These are phyloP conservation scores for Lutjanus erythropterus DNA, from an alignment of 2,113 vertebrate genomes.

Conservation along the genomic window DNA sequence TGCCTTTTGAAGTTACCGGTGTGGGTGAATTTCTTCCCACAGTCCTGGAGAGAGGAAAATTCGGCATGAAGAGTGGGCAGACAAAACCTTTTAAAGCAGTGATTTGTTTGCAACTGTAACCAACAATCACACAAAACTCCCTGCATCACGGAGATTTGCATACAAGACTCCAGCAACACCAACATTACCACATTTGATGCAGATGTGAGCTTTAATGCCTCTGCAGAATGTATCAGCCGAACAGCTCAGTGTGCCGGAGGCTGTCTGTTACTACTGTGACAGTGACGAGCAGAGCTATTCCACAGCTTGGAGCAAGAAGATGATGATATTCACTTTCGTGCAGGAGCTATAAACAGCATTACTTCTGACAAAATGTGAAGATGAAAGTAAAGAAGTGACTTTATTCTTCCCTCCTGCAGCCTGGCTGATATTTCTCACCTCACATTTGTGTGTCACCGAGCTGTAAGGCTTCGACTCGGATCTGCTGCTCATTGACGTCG, in stretches of 20 bases:
- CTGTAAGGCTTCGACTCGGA: constrained; percentile 94
- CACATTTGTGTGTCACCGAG: constrained; percentile 94
- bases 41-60: constrained; percentile 85
- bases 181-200: not conserved
- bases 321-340: not conserved
- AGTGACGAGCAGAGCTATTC: not conserved
- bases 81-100: not conserved
- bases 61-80: not conserved
- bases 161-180: not conserved
- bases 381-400: not conserved
- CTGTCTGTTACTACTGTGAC: not conserved
- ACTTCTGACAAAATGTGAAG: not conserved
- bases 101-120: not conserved
- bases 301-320: not conserved
- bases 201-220: not conserved
- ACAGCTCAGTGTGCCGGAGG: not conserved
- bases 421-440: constrained; percentile 84
- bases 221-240: not conserved
- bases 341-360: not conserved
- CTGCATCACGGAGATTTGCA: not conserved
- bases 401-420: not conserved
- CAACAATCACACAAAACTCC: constrained; percentile 3
- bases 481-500: constrained; percentile 86
- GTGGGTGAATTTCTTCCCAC: constrained; percentile 98
- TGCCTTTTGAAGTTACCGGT: constrained; percentile 97